Evolutionary conservation across 2,797 vertebrate genomes (phyloP).

Genomic region (Aphelocoma californica): DNA sequence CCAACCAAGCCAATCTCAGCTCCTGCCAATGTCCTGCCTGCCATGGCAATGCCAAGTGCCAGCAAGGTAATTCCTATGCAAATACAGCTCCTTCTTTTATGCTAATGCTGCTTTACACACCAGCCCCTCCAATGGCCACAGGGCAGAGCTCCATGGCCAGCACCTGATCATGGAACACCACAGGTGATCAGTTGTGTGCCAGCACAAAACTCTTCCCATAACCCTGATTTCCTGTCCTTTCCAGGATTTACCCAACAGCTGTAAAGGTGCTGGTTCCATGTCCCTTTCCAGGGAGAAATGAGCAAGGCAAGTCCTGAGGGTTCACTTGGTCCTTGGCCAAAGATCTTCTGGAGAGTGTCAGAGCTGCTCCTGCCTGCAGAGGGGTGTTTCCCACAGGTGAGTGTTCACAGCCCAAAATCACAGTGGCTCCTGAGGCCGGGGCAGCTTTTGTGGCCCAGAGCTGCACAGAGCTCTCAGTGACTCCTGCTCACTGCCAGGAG

Average conservation of each 20-base stretch:
- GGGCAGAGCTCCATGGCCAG: too few species aligned
- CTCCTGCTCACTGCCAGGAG: not conserved
- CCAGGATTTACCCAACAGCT: conserved; percentile 83
- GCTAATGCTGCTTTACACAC: too few species aligned
- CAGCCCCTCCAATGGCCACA: too few species aligned
- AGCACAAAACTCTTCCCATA: conserved; percentile 66
- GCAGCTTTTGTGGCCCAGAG: not conserved
- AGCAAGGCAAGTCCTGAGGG: conserved; percentile 58
- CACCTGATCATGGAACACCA: not conserved
- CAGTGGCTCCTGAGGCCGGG: not conserved
- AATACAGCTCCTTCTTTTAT: too few species aligned
- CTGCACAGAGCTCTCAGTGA: not conserved
- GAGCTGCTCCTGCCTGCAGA: not conserved
- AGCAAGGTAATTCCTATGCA: too few species aligned
- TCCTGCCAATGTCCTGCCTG: too few species aligned
- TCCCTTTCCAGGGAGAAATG: conserved; percentile 72
- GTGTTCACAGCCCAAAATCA: too few species aligned
- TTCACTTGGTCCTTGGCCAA: conserved; percentile 11
- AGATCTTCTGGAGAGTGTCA: conserved; percentile 47
- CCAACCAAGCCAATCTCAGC: too few species aligned
- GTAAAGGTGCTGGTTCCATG: conserved; percentile 74
- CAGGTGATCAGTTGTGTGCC: not conserved
- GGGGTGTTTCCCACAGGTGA: not conserved
- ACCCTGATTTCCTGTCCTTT: conserved; percentile 77
- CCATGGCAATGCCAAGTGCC: too few species aligned